These are phyloP conservation scores for Antennarius striatus DNA, from an alignment of 2,113 vertebrate species.

Conservation along the genomic window DNA sequence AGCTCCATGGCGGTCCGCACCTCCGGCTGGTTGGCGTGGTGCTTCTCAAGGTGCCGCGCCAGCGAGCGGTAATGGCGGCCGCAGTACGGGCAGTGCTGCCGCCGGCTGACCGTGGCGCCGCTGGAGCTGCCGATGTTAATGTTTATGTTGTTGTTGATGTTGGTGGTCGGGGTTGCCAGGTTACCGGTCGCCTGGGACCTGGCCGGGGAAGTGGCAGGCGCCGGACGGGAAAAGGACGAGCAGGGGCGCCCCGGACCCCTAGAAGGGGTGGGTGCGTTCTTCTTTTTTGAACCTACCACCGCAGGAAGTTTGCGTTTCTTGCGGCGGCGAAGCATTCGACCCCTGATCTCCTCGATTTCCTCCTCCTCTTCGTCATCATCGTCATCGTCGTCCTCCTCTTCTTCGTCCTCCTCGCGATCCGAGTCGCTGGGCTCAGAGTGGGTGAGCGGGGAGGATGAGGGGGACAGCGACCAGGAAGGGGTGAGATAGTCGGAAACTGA, in stretches of 20 bases:
- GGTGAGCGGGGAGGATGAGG: slow-evolving; percentile 79
- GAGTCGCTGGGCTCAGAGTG: slow-evolving; percentile 82
- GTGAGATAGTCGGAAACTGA: slow-evolving; percentile 82
- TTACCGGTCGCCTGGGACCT: slow-evolving; percentile 57
- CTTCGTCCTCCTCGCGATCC: slow-evolving; percentile 79
- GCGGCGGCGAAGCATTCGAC: slow-evolving; percentile 77
- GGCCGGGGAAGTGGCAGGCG: slow-evolving; percentile 43
- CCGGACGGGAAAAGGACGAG: slow-evolving; percentile 71
- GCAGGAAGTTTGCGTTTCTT: slow-evolving; percentile 76
- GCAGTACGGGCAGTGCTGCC: slow-evolving; percentile 80
- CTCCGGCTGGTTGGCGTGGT: slow-evolving; percentile 79
- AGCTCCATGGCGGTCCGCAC: slow-evolving; percentile 79
- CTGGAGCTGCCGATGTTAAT: slow-evolving; percentile 78
- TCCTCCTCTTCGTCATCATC: slow-evolving; percentile 79
- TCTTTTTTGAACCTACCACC: slow-evolving; percentile 63
- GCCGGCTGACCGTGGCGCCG: slow-evolving; percentile 54
- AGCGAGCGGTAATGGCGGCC: slow-evolving; percentile 79
- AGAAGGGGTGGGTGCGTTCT: slow-evolving; percentile 38
- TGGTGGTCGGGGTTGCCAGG: slow-evolving; percentile 74
- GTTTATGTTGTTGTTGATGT: slow-evolving; percentile 83
- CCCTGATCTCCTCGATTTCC: slow-evolving; percentile 77
- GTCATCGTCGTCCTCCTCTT: slow-evolving; percentile 78
- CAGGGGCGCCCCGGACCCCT: slow-evolving; percentile 70
- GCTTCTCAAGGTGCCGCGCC: slow-evolving; percentile 80
- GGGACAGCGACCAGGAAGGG: slow-evolving; percentile 82